Evolutionary conservation across 2,113 vertebrate genomes (phyloP).

Genomic region (Albula glossodonta): DNA sequence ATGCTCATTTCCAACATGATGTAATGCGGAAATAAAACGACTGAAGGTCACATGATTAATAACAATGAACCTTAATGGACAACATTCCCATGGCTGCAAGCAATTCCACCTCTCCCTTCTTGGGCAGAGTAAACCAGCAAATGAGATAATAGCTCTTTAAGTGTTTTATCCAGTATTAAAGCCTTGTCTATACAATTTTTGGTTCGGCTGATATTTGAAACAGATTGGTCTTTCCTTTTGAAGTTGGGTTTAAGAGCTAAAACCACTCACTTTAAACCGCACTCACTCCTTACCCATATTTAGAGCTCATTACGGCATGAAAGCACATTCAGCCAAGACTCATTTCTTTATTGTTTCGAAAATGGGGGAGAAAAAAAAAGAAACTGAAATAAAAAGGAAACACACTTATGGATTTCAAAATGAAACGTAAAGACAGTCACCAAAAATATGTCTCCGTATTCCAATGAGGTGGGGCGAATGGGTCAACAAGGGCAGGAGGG

Average conservation of each 20-base stretch:
- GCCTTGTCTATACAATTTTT: slow-evolving; percentile 37
- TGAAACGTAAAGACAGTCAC: slow-evolving; percentile 20
- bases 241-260: slow-evolving; percentile 34
- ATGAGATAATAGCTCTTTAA: slow-evolving; percentile 44
- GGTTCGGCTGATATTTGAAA: slow-evolving; percentile 43
- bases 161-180: slow-evolving; percentile 38
- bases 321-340: slow-evolving; percentile 35
- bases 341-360: slow-evolving; percentile 38
- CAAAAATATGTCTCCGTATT: neutral
- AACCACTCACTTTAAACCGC: slow-evolving; percentile 44
- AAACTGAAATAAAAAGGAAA: slow-evolving; percentile 8
- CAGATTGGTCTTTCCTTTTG: slow-evolving; percentile 42
- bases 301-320: slow-evolving; percentile 47
- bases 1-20: neutral
- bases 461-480: neutral
- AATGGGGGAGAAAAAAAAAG: slow-evolving; percentile 17
- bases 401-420: slow-evolving; percentile 16
- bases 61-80: slow-evolving; percentile 14
- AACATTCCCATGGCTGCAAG: slow-evolving; percentile 25
- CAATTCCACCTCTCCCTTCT: neutral
- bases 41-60: slow-evolving; percentile 15
- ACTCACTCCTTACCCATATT: slow-evolving; percentile 39
- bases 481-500: neutral
- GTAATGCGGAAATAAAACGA: neutral
- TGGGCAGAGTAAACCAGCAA: slow-evolving; percentile 36